Evolutionary conservation across 2,797 vertebrate genomes (phyloP).

Genomic region (Scyliorhinus canicula): DNA sequence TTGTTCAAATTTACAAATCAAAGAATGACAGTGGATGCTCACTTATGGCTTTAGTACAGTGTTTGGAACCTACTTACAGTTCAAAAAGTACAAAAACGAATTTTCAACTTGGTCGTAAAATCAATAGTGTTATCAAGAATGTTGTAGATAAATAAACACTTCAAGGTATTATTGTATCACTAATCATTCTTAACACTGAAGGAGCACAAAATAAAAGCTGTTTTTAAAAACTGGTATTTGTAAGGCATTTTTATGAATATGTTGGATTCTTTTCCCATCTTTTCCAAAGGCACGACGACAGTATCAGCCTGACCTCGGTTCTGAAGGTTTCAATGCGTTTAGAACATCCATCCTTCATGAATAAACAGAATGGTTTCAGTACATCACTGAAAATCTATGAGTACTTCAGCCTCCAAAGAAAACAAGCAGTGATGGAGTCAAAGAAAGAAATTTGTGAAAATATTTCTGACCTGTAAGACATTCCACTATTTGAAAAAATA

Average conservation of each 20-base stretch:
- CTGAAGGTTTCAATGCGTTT: conserved; percentile 17
- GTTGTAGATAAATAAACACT: conserved; percentile 47
- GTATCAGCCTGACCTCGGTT: background rate
- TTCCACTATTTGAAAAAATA: conserved; percentile 23
- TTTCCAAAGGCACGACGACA: background rate
- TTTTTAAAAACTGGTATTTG: background rate
- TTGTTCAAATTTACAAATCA: conserved; percentile 63
- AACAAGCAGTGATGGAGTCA: background rate
- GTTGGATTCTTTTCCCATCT: background rate
- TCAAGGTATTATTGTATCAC: conserved; percentile 44
- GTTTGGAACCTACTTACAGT: conserved; percentile 48
- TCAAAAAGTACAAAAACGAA: conserved; percentile 61
- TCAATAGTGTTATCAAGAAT: conserved; percentile 53
- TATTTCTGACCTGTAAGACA: conserved; percentile 30
- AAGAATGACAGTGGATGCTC: conserved; percentile 60
- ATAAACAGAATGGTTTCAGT: conserved; percentile 14
- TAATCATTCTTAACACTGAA: conserved; percentile 28
- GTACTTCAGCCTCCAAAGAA: conserved; percentile 28
- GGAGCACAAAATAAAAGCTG: background rate
- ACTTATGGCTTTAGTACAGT: conserved; percentile 72
- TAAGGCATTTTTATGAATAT: conserved; percentile 27
- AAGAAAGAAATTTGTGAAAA: conserved; percentile 23
- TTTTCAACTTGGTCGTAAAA: conserved; percentile 58
- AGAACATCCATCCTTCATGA: conserved; percentile 30
- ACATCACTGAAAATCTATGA: conserved; percentile 22